Percentiles rank a stretch among this genome's conserved stretches.
These are phyloP conservation scores for Caradrina clavipalpis DNA, from an alignment of 2,888 invertebrate genomes.

Conservation along the genomic window DNA sequence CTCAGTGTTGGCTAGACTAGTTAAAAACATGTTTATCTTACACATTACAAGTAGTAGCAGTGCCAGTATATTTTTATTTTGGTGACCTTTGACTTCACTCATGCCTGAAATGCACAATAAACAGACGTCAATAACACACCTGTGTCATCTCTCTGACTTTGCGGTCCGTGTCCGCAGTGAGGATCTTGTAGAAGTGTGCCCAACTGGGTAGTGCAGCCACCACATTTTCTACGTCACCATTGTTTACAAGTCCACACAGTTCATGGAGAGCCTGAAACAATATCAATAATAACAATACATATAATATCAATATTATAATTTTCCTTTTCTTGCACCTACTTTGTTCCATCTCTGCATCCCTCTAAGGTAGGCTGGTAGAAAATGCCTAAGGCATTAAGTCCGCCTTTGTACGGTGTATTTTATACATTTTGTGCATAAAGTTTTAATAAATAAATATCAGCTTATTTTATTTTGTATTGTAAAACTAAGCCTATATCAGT, in stretches of 20 bases:
- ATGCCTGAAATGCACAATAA: no score
- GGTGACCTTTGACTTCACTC: not conserved
- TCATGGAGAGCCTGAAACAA: slow-evolving; percentile 94
- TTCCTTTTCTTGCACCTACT: no score
- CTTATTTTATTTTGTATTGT: not conserved
- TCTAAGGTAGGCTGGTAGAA: no score
- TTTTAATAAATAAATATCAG: no score
- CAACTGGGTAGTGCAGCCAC: slow-evolving; percentile 95
- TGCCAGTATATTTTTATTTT: not conserved
- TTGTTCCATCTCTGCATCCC: no score
- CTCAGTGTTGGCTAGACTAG: no score
- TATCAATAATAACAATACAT: no score
- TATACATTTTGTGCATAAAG: no score
- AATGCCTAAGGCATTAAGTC: no score
- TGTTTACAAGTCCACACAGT: slow-evolving; percentile 93
- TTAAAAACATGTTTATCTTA: not conserved
- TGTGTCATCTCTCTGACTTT: slow-evolving; percentile 95
- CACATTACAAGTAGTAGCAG: not conserved
- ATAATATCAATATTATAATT: no score
- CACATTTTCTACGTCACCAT: slow-evolving; percentile 92
- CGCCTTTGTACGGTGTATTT: no score
- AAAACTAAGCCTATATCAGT: not conserved
- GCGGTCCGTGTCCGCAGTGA: slow-evolving; percentile 95
- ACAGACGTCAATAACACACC: slow-evolving; percentile 65
- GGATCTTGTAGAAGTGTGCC: slow-evolving; percentile 94